These are phyloP conservation scores for Abrostola triplasia DNA, from an alignment of 2,888 invertebrate species.

Conservation along the genomic window DNA sequence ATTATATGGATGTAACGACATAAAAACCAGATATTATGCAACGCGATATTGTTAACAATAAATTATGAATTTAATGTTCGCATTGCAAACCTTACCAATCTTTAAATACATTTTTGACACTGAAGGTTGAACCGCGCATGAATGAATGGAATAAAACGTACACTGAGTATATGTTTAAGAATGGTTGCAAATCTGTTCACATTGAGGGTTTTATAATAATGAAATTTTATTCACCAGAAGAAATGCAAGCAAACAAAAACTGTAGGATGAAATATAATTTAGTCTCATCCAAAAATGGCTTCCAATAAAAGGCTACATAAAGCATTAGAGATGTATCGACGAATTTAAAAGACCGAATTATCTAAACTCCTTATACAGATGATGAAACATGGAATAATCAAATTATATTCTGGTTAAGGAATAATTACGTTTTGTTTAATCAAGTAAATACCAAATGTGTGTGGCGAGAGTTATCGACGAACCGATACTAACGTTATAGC, in stretches of 20 bases:
- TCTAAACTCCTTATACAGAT: slow-evolving; percentile 29
- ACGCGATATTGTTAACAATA: slow-evolving; percentile 29
- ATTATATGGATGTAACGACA: slow-evolving; percentile 9
- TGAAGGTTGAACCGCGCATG: slow-evolving; percentile 27
- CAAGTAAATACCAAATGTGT: slow-evolving; percentile 22
- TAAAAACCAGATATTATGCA: slow-evolving; percentile 22
- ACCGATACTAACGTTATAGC: slow-evolving; percentile 30
- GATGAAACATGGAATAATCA: slow-evolving; percentile 13
- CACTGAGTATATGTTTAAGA: slow-evolving; percentile 17
- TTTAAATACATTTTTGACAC: slow-evolving; percentile 30
- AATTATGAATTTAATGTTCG: slow-evolving; percentile 25
- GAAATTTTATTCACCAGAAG: slow-evolving; percentile 16
- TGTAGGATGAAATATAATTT: slow-evolving; percentile 25
- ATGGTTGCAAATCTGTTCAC: slow-evolving; percentile 10
- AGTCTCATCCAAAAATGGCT: slow-evolving; percentile 18
- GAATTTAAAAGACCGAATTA: slow-evolving; percentile 24
- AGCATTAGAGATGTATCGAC: slow-evolving; percentile 29
- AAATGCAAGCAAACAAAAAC: slow-evolving; percentile 20
- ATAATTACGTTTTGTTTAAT: slow-evolving; percentile 32
- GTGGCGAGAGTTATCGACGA: slow-evolving; percentile 8
- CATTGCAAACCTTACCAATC: slow-evolving; percentile 23
- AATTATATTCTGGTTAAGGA: slow-evolving; percentile 31
- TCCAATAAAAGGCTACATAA: slow-evolving; percentile 29
- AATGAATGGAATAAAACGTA: slow-evolving; percentile 36
- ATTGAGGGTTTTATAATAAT: slow-evolving; percentile 7